A percentile compares a stretch with the other conserved stretches of the same genome.
These are phyloP conservation scores for Microtus montanus DNA, from an alignment of 2,113 vertebrate genomes.

Conservation along the genomic window DNA sequence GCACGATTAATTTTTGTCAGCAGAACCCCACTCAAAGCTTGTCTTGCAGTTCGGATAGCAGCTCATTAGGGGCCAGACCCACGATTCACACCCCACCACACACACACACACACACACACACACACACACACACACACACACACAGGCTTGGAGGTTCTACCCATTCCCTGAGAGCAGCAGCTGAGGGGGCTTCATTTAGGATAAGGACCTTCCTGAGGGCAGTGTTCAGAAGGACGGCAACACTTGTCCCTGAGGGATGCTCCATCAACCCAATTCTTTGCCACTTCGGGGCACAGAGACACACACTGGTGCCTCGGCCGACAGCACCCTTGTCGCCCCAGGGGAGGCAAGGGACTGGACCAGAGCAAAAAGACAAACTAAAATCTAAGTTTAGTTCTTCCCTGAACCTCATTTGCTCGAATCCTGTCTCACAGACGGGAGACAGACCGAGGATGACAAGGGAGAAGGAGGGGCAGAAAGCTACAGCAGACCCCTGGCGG, in stretches of 20 bases:
- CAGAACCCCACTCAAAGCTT: background rate
- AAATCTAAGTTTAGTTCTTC: background rate
- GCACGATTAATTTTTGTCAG: background rate
- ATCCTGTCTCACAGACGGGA: conserved; percentile 17
- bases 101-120: background rate
- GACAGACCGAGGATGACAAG: background rate
- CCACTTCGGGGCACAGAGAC: background rate
- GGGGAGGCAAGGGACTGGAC: background rate
- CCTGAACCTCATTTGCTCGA: background rate
- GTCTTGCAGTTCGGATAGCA: background rate
- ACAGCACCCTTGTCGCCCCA: background rate
- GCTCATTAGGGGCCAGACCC: background rate
- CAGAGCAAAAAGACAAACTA: background rate
- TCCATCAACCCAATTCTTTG: background rate
- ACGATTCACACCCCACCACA: background rate
- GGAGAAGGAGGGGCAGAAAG: background rate
- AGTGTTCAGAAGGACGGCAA: background rate
- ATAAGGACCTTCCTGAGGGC: background rate
- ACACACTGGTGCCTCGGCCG: background rate
- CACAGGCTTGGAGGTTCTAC: background rate
- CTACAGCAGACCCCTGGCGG: background rate
- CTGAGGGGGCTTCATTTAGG: background rate
- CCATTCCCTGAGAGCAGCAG: background rate
- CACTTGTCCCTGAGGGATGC: background rate
- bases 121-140: background rate